Conservation (phyloP, 2,113 vertebrate genomes). For the Neofelis nebulosa region DNA sequence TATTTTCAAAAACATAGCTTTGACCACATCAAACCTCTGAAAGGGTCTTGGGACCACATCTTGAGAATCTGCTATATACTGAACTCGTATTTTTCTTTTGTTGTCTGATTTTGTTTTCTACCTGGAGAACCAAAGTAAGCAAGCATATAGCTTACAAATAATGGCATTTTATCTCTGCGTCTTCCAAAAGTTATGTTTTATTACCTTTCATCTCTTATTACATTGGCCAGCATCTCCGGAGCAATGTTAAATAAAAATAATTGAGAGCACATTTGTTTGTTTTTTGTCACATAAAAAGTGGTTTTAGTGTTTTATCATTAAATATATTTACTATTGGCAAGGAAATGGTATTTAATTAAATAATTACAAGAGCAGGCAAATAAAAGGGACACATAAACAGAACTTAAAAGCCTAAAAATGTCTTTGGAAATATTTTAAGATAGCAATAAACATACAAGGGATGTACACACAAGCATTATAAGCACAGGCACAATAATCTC, state of each 20-base stretch:
- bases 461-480: neutral
- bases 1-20: neutral
- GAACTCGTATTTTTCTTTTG: neutral
- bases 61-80: neutral
- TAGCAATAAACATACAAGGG: neutral
- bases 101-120: neutral
- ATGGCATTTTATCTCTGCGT: neutral
- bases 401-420: neutral
- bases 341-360: constrained; percentile 20
- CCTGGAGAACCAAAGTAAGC: neutral
- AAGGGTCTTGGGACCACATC: neutral
- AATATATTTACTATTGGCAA: neutral
- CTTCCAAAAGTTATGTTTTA: neutral
- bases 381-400: neutral
- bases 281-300: neutral
- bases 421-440: neutral
- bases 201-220: constrained; percentile 15
- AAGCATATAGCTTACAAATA: neutral
- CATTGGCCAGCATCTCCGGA: neutral
- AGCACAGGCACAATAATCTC: neutral
- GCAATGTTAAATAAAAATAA: neutral
- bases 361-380: neutral
- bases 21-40: neutral
- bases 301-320: neutral
- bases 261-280: neutral